A percentile compares a stretch with the other conserved stretches of the same genome.
Evolutionary conservation across 2,113 vertebrate species (phyloP).

Genomic region (Prolemur simus): DNA sequence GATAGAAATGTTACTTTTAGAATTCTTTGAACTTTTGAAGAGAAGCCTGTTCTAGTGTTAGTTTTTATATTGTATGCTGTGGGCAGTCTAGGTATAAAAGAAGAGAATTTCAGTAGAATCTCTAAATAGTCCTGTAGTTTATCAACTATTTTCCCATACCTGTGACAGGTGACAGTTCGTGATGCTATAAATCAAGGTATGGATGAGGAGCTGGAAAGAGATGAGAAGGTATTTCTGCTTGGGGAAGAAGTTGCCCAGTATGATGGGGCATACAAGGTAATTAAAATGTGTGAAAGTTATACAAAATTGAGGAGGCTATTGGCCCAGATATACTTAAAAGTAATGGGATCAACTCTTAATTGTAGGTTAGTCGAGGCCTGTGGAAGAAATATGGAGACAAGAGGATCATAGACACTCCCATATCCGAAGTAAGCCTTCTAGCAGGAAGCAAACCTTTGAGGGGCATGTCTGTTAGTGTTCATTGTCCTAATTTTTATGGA

Average conservation of each 20-base stretch:
- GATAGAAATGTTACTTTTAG: background rate
- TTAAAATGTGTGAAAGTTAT: background rate
- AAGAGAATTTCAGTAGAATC: background rate
- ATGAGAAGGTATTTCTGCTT: slow-evolving; percentile 94
- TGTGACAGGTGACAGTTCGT: slow-evolving; percentile 92
- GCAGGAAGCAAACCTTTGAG: background rate
- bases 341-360: slow-evolving; percentile 19
- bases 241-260: slow-evolving; percentile 99
- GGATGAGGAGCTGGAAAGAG: slow-evolving; percentile 98
- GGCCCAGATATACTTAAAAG: background rate
- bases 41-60: background rate
- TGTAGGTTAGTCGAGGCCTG: slow-evolving; percentile 94
- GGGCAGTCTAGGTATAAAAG: background rate
- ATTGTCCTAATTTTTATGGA: background rate
- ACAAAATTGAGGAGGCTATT: background rate
- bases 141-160: background rate
- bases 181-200: slow-evolving; percentile 97
- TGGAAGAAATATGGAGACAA: slow-evolving; percentile 99
- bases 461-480: background rate
- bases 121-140: background rate
- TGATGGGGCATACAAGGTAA: slow-evolving; percentile 98
- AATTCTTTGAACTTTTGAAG: slow-evolving; percentile 3
- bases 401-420: slow-evolving; percentile 96
- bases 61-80: background rate
- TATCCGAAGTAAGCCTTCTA: slow-evolving; percentile 92